Percentiles rank a stretch among this genome's conserved stretches.
Conservation (phyloP, 2,888 invertebrate species). For the Clepsis dumicolana region DNA sequence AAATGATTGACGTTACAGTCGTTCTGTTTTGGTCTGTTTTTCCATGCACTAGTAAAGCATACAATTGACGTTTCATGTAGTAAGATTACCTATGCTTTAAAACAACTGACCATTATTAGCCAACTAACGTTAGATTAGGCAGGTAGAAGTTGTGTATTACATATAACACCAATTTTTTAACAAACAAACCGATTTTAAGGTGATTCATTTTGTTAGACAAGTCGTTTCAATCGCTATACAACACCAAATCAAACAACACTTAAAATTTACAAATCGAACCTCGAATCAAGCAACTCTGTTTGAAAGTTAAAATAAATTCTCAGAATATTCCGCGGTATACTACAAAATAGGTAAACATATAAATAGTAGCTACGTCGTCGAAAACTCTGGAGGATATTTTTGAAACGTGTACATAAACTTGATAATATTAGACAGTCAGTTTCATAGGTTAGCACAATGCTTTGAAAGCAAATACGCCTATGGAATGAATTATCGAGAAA, state of each 20-base stretch:
- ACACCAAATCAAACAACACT: neutral
- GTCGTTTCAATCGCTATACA: neutral
- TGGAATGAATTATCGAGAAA: conserved; percentile 61
- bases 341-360: conserved; percentile 26
- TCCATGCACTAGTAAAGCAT: neutral
- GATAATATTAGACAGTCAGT: conserved; percentile 26
- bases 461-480: conserved; percentile 63
- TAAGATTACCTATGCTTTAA: neutral
- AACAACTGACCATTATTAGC: conserved; percentile 12
- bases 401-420: conserved; percentile 41
- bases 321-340: conserved; percentile 14
- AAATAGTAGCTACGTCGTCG: conserved; percentile 30
- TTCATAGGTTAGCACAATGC: conserved; percentile 51
- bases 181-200: conserved; percentile 8
- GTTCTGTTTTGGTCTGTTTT: conserved; percentile 1
- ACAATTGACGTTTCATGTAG: neutral
- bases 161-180: conserved; percentile 29
- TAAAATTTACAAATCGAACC: neutral
- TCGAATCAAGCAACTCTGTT: neutral
- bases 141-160: conserved; percentile 21
- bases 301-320: conserved; percentile 6
- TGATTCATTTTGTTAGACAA: neutral
- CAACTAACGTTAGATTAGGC: conserved; percentile 20
- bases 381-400: conserved; percentile 35
- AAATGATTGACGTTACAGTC: neutral